A percentile compares a stretch with the other conserved stretches of the same genome.
phyloP scores from a whole-genome alignment of 1,140 invertebrate species.

The Bombyx mandarina region DNA sequence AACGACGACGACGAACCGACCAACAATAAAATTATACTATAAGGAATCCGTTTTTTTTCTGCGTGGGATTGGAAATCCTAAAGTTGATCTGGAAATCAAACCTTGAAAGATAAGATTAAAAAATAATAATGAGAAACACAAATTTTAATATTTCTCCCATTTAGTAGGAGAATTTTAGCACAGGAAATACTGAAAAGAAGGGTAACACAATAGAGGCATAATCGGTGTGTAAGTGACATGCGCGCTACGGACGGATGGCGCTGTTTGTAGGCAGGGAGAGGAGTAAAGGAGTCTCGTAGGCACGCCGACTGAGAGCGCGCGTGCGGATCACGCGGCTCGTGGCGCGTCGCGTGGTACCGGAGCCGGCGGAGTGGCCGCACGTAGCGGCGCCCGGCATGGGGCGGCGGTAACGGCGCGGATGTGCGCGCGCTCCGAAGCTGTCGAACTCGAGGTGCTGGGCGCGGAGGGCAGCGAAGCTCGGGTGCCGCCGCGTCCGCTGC shows the following conservation, averaged over 20 bases:
- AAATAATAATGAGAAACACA: too few relatives aligned
- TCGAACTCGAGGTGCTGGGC: conserved; percentile 66
- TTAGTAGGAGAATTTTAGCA: neutral
- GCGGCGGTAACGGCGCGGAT: conserved; percentile 64
- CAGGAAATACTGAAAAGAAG: conserved; percentile 11
- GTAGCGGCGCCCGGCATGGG: conserved; percentile 47
- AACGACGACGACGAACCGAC: too few relatives aligned
- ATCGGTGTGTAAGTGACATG: conserved; percentile 15
- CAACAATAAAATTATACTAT: too few relatives aligned
- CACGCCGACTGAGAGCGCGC: conserved; percentile 42
- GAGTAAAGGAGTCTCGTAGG: conserved; percentile 37
- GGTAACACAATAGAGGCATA: conserved; percentile 23
- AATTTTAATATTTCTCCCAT: too few relatives aligned
- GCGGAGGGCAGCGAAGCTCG: conserved; percentile 47
- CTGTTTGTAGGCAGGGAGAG: conserved; percentile 28
- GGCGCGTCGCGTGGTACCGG: conserved; percentile 15
- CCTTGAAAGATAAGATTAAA: too few relatives aligned
- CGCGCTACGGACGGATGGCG: conserved; percentile 48
- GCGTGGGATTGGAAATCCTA: too few relatives aligned
- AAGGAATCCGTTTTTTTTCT: too few relatives aligned
- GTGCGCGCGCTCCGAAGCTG: conserved; percentile 62
- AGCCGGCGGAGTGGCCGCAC: conserved; percentile 44
- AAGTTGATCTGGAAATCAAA: too few relatives aligned
- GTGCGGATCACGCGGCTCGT: conserved; percentile 23
- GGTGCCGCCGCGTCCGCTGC: conserved; percentile 53